Conservation (phyloP, 2,113 vertebrate genomes). For the Sorex araneus region DNA sequence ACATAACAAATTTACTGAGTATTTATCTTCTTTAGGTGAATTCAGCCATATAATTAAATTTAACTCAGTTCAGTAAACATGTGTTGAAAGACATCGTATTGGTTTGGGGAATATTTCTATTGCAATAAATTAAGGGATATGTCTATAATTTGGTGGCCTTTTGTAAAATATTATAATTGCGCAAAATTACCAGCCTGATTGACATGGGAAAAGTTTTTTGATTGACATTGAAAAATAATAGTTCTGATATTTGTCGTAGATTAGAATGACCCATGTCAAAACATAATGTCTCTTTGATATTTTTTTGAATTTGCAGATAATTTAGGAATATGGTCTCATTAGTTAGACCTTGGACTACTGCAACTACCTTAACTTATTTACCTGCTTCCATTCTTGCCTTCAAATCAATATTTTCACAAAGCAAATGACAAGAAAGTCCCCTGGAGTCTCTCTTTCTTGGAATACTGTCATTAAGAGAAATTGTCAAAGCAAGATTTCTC, state of each 20-base stretch:
- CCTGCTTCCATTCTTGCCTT: no score
- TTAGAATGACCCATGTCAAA: background rate
- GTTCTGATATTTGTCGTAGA: background rate
- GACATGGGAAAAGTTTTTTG: background rate
- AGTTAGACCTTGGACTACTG: no score
- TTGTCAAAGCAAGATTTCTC: no score
- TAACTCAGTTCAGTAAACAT: conserved; percentile 9
- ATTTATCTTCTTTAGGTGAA: background rate
- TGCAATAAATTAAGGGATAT: conserved; percentile 4
- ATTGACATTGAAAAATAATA: background rate
- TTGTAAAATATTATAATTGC: background rate
- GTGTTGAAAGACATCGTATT: background rate
- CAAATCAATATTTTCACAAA: no score
- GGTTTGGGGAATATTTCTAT: background rate
- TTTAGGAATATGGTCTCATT: background rate
- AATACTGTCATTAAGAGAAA: no score
- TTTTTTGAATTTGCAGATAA: background rate
- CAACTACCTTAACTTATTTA: no score
- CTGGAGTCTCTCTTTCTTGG: no score
- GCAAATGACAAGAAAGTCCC: no score
- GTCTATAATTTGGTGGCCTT: background rate
- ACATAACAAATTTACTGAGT: conserved; percentile 8
- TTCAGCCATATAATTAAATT: conserved; percentile 6
- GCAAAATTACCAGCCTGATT: conserved; percentile 24
- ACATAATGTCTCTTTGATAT: background rate